Evolutionary conservation across 2,888 invertebrate genomes (phyloP).

Genomic region (Molorchus minor): DNA sequence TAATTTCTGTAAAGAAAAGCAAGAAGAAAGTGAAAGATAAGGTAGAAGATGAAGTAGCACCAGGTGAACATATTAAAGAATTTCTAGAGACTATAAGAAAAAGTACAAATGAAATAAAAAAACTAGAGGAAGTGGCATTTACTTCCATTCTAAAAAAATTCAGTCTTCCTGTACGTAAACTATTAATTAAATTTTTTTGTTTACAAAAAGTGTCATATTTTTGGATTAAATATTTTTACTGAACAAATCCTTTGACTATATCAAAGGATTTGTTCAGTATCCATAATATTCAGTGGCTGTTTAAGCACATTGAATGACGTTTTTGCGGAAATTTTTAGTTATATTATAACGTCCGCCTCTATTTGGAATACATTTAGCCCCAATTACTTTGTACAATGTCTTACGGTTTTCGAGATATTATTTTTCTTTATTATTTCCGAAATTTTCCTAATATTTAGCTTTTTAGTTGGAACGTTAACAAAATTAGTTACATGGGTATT

Average conservation of each 20-base stretch:
- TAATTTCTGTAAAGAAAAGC: conserved; percentile 57
- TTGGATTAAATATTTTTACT: not conserved
- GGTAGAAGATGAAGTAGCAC: conserved; percentile 56
- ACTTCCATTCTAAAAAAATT: conserved; percentile 66
- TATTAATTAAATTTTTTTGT: not conserved
- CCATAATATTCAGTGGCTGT: not conserved
- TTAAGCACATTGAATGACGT: not conserved
- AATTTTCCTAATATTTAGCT: too few relatives aligned
- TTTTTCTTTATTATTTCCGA: too few relatives aligned
- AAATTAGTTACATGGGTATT: too few relatives aligned
- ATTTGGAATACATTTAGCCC: too few relatives aligned
- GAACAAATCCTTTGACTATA: too few relatives aligned
- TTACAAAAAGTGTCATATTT: not conserved
- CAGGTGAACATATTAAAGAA: conserved; percentile 60
- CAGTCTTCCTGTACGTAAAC: conserved; percentile 66
- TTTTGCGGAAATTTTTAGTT: not conserved
- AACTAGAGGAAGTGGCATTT: conserved; percentile 63
- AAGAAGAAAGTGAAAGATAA: conserved; percentile 41
- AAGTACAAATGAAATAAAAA: conserved; percentile 62
- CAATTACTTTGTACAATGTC: too few relatives aligned
- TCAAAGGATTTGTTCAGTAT: too few relatives aligned
- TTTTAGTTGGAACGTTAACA: too few relatives aligned
- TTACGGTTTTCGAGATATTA: too few relatives aligned
- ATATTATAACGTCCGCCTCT: conserved; percentile 4
- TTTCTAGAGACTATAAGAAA: conserved; percentile 64